These are phyloP conservation scores for Crioceris asparagi DNA, from an alignment of 2,888 invertebrate species.

Conservation along the genomic window DNA sequence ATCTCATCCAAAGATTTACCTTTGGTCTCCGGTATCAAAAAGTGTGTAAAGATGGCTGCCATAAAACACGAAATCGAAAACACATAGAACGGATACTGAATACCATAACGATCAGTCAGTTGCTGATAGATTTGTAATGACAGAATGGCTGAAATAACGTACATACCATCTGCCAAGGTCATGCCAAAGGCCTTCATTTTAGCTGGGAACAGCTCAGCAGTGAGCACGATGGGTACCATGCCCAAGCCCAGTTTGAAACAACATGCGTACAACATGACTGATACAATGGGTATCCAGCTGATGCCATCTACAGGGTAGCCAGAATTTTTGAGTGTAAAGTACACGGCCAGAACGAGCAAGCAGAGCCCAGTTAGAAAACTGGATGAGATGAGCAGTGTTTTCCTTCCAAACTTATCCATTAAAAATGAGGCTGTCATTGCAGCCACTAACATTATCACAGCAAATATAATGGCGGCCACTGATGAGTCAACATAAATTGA, in stretches of 20 bases:
- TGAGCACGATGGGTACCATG: constrained; percentile 35
- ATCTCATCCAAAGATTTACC: constrained; percentile 36
- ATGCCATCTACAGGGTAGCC: constrained; percentile 23
- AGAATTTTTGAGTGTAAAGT: constrained; percentile 30
- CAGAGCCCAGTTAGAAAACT: constrained; percentile 31
- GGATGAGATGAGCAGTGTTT: constrained; percentile 29
- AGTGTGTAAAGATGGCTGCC: constrained; percentile 29
- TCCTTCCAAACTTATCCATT: constrained; percentile 34
- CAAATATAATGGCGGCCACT: constrained; percentile 32
- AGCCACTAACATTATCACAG: constrained; percentile 32
- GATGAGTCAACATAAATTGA: constrained; percentile 28
- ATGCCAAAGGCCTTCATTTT: constrained; percentile 37
- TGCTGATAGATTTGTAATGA: constrained; percentile 32
- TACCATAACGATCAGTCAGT: constrained; percentile 25
- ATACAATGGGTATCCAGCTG: constrained; percentile 28
- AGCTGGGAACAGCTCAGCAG: constrained; percentile 36
- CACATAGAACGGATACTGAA: constrained; percentile 33
- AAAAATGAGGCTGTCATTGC: constrained; percentile 29
- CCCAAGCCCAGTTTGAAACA: constrained; percentile 35
- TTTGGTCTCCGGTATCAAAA: constrained; percentile 34
- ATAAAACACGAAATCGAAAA: constrained; percentile 30
- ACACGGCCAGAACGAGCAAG: constrained; percentile 31
- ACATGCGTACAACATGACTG: constrained; percentile 24
- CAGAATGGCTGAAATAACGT: constrained; percentile 30
- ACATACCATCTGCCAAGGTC: constrained; percentile 34